Percentiles rank a stretch among this genome's conserved stretches.
phyloP scores from a whole-genome alignment of 2,797 vertebrate species.

The Apodemus agrarius region DNA sequence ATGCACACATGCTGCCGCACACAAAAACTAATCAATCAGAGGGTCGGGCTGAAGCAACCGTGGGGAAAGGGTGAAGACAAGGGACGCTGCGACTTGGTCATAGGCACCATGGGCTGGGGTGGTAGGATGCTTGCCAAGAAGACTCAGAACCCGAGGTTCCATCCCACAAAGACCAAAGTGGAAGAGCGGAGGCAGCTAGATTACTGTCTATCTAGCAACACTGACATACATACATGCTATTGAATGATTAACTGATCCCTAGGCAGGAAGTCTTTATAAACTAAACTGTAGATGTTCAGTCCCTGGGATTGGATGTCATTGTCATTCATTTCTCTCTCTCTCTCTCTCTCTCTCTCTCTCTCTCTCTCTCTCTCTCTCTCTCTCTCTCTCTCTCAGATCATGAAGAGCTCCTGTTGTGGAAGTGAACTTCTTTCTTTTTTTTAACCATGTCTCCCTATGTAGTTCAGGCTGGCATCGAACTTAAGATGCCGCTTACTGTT shows the following conservation, averaged over 20 bases:
- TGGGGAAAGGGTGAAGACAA: neutral
- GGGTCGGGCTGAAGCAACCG: neutral
- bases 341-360: too few relatives aligned
- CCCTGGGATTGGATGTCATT: neutral
- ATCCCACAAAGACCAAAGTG: neutral
- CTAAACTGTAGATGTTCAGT: neutral
- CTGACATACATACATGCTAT: neutral
- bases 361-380: too few relatives aligned
- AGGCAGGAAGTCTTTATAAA: neutral
- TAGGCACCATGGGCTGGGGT: rapidly evolving
- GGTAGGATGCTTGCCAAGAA: neutral
- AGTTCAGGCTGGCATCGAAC: neutral
- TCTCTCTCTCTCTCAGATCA: neutral
- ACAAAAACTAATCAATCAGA: neutral
- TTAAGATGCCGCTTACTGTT: neutral
- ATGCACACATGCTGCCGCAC: neutral
- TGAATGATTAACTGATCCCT: neutral
- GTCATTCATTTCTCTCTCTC: neutral
- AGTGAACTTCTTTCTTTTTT: neutral
- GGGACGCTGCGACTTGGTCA: neutral
- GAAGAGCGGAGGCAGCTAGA: neutral
- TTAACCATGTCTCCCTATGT: neutral
- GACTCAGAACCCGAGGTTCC: neutral
- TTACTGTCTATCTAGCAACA: neutral
- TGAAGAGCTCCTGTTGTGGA: neutral